Evolutionary conservation across 2,888 invertebrate species (phyloP).

Genomic region (Trypoxylon attenuatum): DNA sequence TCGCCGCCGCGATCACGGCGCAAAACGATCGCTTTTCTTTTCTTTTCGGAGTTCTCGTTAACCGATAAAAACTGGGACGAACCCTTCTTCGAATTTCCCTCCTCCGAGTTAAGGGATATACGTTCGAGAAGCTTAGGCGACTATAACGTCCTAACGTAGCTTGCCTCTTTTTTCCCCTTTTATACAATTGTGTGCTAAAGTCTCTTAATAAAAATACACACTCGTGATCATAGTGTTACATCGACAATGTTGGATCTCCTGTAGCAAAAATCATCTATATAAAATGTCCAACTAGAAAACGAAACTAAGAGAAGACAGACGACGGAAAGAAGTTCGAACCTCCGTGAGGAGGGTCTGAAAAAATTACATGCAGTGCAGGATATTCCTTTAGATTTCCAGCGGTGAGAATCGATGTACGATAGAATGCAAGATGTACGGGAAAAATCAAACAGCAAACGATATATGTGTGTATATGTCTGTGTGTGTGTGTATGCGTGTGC

Average conservation of each 20-base stretch:
- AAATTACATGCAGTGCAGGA: too few species aligned
- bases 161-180: too few species aligned
- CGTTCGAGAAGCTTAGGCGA: constrained; percentile 31
- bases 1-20: constrained; percentile 16
- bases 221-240: neutral
- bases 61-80: constrained; percentile 20
- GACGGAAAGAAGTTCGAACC: too few species aligned
- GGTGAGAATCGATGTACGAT: constrained; percentile 9
- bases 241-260: neutral
- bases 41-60: neutral
- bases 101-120: constrained; percentile 12
- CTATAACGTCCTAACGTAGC: constrained; percentile 22
- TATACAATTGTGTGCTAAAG: constrained; percentile 33
- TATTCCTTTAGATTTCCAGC: constrained; percentile 11
- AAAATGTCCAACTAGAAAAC: too few species aligned
- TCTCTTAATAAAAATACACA: constrained; percentile 23
- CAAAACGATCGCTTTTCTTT: neutral
- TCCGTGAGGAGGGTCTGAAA: too few species aligned
- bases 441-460: too few species aligned
- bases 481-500: too few species aligned
- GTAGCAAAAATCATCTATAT: too few species aligned
- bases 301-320: too few species aligned
- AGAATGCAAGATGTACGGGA: constrained; percentile 23
- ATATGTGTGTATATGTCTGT: too few species aligned
- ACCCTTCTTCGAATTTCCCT: constrained; percentile 21